Conservation (phyloP, 2,888 invertebrate genomes). For the Rhorus exstirpatorius region DNA sequence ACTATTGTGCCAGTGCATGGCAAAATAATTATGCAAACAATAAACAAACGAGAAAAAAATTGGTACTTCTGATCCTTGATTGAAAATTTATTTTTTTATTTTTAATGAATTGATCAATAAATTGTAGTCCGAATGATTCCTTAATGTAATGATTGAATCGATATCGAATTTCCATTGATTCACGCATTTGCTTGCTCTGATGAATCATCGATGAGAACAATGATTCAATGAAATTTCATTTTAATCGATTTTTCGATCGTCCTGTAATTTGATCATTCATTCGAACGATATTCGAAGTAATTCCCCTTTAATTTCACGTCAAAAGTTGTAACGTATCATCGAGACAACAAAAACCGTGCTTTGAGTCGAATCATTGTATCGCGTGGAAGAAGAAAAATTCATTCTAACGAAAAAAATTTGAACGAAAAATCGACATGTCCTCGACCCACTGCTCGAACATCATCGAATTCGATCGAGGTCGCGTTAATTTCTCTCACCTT, state of each 20-base stretch:
- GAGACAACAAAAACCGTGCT: not conserved
- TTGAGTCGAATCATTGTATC: not conserved
- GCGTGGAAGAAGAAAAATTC: not conserved
- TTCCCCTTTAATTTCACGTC: not conserved
- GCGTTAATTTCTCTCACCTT: not conserved
- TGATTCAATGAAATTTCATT: not conserved
- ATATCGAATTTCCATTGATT: not conserved
- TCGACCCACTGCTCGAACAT: not conserved
- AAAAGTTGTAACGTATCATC: not conserved
- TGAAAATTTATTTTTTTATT: not conserved
- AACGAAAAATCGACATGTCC: not conserved
- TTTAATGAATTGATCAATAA: not conserved
- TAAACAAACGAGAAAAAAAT: not conserved
- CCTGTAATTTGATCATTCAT: no score
- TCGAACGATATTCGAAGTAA: not conserved
- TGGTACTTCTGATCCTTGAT: not conserved
- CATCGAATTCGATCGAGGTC: not conserved
- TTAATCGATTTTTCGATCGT: not conserved
- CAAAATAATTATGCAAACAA: conserved; percentile 3
- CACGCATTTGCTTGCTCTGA: not conserved
- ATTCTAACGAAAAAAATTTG: not conserved
- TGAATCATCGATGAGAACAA: not conserved
- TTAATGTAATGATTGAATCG: not conserved
- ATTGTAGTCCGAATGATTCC: not conserved
- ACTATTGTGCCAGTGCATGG: not conserved